A percentile compares a stretch with the other conserved stretches of the same genome.
phyloP scores from a whole-genome alignment of 2,888 invertebrate species.

The Epinotia demarniana region DNA sequence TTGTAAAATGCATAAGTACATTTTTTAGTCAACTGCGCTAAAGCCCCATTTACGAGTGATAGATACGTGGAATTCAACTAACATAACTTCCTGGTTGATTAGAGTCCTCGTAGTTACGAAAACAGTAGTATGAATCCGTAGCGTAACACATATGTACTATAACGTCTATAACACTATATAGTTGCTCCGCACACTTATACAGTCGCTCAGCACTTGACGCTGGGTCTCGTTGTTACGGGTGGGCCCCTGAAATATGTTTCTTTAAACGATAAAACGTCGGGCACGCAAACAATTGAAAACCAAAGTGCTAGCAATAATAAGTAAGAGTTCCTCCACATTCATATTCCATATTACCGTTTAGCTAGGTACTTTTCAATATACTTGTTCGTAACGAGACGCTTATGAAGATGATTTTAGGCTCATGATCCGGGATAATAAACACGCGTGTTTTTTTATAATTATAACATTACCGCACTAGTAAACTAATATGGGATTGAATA shows the following conservation, averaged over 20 bases:
- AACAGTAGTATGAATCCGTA: neutral
- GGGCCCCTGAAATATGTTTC: constrained; percentile 16
- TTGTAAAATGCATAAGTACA: no score
- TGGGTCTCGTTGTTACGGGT: neutral
- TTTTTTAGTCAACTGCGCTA: neutral
- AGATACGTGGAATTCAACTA: neutral
- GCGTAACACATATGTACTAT: neutral
- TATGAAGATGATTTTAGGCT: no score
- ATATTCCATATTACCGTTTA: neutral
- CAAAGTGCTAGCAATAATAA: constrained; percentile 12
- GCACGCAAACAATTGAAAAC: constrained; percentile 9
- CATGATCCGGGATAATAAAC: no score
- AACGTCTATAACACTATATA: no score
- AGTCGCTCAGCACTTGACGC: constrained; percentile 1
- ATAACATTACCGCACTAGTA: no score
- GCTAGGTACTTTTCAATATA: no score
- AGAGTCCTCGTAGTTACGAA: neutral
- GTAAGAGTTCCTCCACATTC: neutral
- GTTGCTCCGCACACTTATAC: no score
- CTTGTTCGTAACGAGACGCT: no score
- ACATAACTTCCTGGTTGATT: neutral
- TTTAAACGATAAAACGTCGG: constrained; percentile 12
- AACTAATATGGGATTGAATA: no score
- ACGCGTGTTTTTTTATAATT: no score
- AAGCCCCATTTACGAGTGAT: neutral